These are phyloP conservation scores for Haplochromis vanheusdeni DNA, from an alignment of 2,113 vertebrate genomes.

Conservation along the genomic window DNA sequence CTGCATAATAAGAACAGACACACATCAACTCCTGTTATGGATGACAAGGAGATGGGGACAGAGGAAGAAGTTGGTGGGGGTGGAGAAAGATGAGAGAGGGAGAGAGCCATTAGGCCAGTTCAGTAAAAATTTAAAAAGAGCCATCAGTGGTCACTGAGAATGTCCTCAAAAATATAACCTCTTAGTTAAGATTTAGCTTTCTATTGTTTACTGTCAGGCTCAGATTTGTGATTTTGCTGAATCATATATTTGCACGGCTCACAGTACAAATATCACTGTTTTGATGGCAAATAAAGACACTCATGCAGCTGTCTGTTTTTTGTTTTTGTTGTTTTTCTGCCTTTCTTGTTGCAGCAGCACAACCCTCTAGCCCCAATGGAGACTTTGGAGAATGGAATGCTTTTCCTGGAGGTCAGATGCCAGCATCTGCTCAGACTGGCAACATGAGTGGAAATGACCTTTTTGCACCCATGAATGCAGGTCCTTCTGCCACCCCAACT, in stretches of 20 bases:
- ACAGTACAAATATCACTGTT: not conserved
- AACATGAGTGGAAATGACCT: constrained; percentile 62
- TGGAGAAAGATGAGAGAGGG: constrained; percentile 8
- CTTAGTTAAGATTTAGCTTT: not conserved
- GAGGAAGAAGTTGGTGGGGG: constrained; percentile 43
- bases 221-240: not conserved
- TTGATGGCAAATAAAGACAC: not conserved
- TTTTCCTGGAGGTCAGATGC: constrained; percentile 82
- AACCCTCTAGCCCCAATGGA: constrained; percentile 77
- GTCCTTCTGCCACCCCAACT: constrained; percentile 27
- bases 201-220: not conserved
- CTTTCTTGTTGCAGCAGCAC: constrained; percentile 30
- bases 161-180: not conserved
- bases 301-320: not conserved
- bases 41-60: constrained; percentile 73
- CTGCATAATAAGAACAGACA: constrained; percentile 86
- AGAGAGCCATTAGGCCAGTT: constrained; percentile 34
- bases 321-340: not conserved
- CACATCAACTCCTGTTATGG: constrained; percentile 79
- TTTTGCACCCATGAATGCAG: constrained; percentile 64
- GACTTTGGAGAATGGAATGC: constrained; percentile 96
- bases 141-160: constrained; percentile 38
- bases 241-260: not conserved
- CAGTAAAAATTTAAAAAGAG: constrained; percentile 53
- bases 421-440: constrained; percentile 61